Evolutionary conservation across 2,113 vertebrate genomes (phyloP).

Genomic region (Corapipo altera): DNA sequence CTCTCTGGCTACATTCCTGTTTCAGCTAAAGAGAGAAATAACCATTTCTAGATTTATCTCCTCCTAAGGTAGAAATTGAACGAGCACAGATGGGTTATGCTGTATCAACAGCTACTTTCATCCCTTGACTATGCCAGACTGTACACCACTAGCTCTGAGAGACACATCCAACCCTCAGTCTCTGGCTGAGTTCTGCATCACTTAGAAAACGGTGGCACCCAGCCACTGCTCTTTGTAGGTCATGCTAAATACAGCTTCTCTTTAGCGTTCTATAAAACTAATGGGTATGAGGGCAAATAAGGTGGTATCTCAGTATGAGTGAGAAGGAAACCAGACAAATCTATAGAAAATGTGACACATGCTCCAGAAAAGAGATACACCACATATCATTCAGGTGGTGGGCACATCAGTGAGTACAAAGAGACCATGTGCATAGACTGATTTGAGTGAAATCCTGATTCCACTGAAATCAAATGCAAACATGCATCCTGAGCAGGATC

Average conservation of each 20-base stretch:
- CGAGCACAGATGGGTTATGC: neutral
- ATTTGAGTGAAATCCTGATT: neutral
- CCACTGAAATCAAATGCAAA: neutral
- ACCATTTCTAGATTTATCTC: neutral
- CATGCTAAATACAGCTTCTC: neutral
- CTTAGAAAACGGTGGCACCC: neutral
- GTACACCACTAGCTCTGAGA: neutral
- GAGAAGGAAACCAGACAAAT: neutral
- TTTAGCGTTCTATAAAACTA: neutral
- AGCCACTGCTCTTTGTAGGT: neutral
- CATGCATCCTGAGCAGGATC: neutral
- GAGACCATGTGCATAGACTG: fast-evolving
- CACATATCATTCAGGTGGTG: neutral
- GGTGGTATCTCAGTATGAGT: neutral
- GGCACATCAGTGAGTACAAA: neutral
- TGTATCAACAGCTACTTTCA: neutral
- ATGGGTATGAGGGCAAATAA: neutral
- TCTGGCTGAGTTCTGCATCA: neutral
- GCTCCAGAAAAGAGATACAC: neutral
- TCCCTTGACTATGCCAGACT: neutral
- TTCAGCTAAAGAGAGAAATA: neutral
- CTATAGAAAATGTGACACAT: neutral
- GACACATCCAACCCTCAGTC: neutral
- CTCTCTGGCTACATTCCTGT: neutral
- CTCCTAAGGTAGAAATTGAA: neutral